phyloP scores from a whole-genome alignment of 30 jellyfish, hydroid and myxozoan genomes.

The Aurelia sp. region DNA sequence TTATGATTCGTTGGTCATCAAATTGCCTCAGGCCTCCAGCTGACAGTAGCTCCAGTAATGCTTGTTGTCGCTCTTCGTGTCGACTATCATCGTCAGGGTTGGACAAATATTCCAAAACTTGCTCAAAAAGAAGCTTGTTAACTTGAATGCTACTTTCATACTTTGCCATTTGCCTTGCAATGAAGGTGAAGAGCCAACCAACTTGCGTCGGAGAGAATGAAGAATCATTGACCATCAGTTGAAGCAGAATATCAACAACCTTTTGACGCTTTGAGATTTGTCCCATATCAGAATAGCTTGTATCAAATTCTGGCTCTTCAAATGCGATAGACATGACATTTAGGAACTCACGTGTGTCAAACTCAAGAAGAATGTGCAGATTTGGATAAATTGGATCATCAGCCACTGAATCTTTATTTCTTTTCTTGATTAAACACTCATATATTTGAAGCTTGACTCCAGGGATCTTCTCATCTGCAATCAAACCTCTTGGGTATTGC shows the following conservation, averaged over 20 bases:
- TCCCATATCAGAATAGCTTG: slow-evolving; percentile 59
- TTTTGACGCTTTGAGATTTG: slow-evolving; percentile 87
- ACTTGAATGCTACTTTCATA: slow-evolving; percentile 80
- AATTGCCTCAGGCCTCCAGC: slow-evolving; percentile 97
- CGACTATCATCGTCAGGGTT: slow-evolving; percentile 95
- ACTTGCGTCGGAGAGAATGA: slow-evolving; percentile 95
- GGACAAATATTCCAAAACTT: slow-evolving; percentile 91
- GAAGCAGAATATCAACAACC: slow-evolving; percentile 90
- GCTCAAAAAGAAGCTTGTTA: slow-evolving; percentile 91
- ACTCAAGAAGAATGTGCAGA: slow-evolving; percentile 76
- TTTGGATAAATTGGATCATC: slow-evolving; percentile 85
- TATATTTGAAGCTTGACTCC: slow-evolving; percentile 85
- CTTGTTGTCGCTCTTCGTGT: slow-evolving; percentile 99
- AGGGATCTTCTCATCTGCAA: slow-evolving; percentile 47
- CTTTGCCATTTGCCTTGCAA: slow-evolving; percentile 99
- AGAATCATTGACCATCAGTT: slow-evolving; percentile 89
- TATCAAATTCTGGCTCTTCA: slow-evolving; percentile 95
- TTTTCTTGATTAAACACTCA: slow-evolving; percentile 65
- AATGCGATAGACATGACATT: slow-evolving; percentile 95
- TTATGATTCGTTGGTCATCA: slow-evolving; percentile 84
- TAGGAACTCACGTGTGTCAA: slow-evolving; percentile 95
- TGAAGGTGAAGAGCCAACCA: slow-evolving; percentile 95
- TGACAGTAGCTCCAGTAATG: slow-evolving; percentile 84
- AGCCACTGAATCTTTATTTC: slow-evolving; percentile 55
- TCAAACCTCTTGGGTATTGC: slow-evolving; percentile 95